These are phyloP conservation scores for Diarsia brunnea DNA, from an alignment of 2,888 invertebrate genomes.

Conservation along the genomic window DNA sequence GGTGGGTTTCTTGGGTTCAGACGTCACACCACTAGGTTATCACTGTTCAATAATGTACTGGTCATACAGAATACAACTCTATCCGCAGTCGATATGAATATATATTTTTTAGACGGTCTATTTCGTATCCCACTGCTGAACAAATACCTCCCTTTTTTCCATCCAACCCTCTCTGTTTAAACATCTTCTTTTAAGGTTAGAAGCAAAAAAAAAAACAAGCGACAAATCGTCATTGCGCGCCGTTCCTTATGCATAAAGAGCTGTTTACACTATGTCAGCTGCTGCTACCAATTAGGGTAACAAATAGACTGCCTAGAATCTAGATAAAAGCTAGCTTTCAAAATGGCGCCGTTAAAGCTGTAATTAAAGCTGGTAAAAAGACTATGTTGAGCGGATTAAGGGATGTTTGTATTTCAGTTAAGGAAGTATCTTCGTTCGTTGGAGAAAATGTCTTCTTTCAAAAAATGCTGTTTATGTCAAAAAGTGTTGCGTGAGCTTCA, in stretches of 20 bases:
- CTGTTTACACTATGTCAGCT: conserved; percentile 40
- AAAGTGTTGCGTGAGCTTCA: neutral
- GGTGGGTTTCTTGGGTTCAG: too few relatives aligned
- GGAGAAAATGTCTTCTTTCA: neutral
- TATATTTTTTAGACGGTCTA: too few relatives aligned
- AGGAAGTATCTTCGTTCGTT: neutral
- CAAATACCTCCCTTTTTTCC: neutral
- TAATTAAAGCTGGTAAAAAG: conserved; percentile 47
- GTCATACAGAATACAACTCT: too few relatives aligned
- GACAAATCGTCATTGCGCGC: conserved; percentile 8
- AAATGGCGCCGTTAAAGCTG: conserved; percentile 28
- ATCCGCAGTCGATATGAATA: too few relatives aligned
- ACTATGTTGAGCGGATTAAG: conserved; percentile 10
- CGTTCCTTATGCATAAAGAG: conserved; percentile 26
- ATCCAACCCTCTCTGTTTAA: neutral
- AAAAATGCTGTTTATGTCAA: neutral
- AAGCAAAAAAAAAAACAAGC: neutral
- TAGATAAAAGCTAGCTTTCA: conserved; percentile 36
- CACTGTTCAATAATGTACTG: neutral
- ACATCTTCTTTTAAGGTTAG: too few relatives aligned
- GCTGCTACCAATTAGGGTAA: conserved; percentile 56
- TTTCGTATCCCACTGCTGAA: too few relatives aligned
- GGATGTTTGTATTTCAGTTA: conserved; percentile 25
- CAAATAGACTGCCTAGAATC: conserved; percentile 48
- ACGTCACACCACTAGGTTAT: too few relatives aligned